Base-by-base conservation (phyloP, 1,140 invertebrate genomes). In the Pseudomyrmex dendroicus region DNA sequence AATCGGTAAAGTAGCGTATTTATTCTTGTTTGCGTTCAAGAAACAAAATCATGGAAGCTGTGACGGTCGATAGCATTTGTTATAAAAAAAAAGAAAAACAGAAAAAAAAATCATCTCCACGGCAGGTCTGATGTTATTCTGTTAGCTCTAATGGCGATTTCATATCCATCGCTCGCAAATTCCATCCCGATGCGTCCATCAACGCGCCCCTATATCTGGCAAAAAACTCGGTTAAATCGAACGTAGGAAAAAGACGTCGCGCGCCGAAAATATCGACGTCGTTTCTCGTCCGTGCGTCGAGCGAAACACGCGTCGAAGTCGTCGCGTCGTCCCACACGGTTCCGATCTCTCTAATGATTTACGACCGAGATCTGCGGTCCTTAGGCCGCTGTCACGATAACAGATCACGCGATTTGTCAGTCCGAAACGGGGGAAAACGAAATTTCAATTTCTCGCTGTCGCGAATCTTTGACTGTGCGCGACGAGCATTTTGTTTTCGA, bases 371-470 rank as follows among this genome's bases (percentile, higher is more conserved):
- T 84, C 73, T 25, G 83, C 64, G 83, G 57, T 61, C 56, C 74
- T 85, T 70, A 44, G 83, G 72, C 70, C 70, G 64, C 66, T 46
- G 86, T 68, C 76, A 57, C 76, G 78, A 87, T 62, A 73, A 86
- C 76, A 80, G 72, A 88, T 87, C 70, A 70, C 48, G 61, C 57
- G 72, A 88, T 77, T 77, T 74, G 86, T 88, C 86, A 87, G 17
- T 7, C 12, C 56, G 57, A 35, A 35, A 35, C n/a, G 12, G 15
- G 2, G n/a, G 35, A n/a, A 57, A 12, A 20, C 64, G 35, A 63
- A 48, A 61, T 84, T 70, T 63, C 54, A 62, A 84, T 70, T 56
- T 61, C 22, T 35, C 44, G 35, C 20, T 5, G 66, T 61, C 54
- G 44, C 35, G 35, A 35, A 50, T 50, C 4, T 70, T 17, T 13